A percentile compares a stretch with the other conserved stretches of the same genome.
phyloP scores from a whole-genome alignment of 2,113 vertebrate species.

The Perca fluviatilis region DNA sequence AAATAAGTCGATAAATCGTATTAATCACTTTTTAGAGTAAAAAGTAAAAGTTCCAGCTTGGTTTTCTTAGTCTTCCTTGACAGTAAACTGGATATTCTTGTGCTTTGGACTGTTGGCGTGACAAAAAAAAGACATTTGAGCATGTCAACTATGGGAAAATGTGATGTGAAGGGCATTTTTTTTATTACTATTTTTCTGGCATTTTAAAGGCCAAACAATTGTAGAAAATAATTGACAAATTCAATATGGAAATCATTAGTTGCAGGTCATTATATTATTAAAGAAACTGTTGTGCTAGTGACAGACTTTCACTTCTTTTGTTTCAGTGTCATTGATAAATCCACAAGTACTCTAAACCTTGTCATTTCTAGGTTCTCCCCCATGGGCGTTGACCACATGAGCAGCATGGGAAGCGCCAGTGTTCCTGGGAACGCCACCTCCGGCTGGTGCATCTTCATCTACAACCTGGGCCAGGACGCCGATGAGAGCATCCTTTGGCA shows the following conservation, averaged over 20 bases:
- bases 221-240: too few species aligned
- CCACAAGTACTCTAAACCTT: background rate
- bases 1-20: background rate
- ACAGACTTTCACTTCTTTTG: background rate
- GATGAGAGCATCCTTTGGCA: conserved; percentile 99
- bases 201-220: background rate
- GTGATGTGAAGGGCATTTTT: background rate
- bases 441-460: conserved; percentile 99
- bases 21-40: too few species aligned
- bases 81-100: background rate
- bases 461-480: conserved; percentile 98
- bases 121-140: background rate
- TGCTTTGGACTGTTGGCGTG: background rate
- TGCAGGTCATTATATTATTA: background rate
- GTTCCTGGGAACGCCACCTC: conserved; percentile 92
- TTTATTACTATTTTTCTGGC: background rate
- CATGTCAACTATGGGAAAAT: background rate
- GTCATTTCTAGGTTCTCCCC: conserved; percentile 94
- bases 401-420: conserved; percentile 92
- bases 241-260: too few species aligned
- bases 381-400: conserved; percentile 99
- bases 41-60: too few species aligned
- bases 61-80: too few species aligned
- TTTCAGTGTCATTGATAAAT: background rate
- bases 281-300: too few species aligned